Percentiles rank a stretch among this genome's conserved stretches.
Evolutionary conservation across 2,797 vertebrate species (phyloP).

Genomic region (Coregonus sp.): DNA sequence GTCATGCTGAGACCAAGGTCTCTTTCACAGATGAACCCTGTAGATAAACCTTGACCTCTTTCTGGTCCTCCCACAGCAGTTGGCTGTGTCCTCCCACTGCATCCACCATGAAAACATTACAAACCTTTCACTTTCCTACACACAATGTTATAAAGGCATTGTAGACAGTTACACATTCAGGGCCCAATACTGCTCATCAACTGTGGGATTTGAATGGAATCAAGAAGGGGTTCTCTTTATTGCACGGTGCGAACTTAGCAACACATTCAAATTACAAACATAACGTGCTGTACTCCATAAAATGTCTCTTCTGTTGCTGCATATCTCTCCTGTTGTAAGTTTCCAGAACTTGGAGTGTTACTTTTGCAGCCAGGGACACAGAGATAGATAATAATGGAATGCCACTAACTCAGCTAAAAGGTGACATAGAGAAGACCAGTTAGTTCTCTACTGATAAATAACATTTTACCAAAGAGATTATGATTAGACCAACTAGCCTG

Average conservation of each 20-base stretch:
- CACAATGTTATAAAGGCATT: background rate
- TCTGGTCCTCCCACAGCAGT: constrained; percentile 5
- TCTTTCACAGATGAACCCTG: no score
- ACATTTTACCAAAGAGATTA: background rate
- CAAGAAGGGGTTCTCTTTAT: background rate
- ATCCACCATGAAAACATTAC: background rate
- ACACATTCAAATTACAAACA: constrained; percentile 12
- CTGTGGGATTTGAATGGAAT: background rate
- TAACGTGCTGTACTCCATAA: background rate
- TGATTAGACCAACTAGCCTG: background rate
- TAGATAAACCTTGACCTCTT: constrained; percentile 38
- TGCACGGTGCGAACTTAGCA: background rate
- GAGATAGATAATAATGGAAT: background rate
- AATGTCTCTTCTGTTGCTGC: background rate
- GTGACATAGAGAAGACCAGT: constrained; percentile 13
- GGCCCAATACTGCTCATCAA: background rate
- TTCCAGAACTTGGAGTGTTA: constrained; percentile 2
- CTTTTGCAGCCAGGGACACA: constrained; percentile 6
- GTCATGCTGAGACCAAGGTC: no score
- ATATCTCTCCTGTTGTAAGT: background rate
- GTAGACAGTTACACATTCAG: background rate
- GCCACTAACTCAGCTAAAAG: background rate
- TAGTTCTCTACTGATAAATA: background rate
- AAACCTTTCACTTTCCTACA: background rate
- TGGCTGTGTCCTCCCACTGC: background rate